Conservation (phyloP, 2,113 vertebrate species). For the Siniperca chuatsi region DNA sequence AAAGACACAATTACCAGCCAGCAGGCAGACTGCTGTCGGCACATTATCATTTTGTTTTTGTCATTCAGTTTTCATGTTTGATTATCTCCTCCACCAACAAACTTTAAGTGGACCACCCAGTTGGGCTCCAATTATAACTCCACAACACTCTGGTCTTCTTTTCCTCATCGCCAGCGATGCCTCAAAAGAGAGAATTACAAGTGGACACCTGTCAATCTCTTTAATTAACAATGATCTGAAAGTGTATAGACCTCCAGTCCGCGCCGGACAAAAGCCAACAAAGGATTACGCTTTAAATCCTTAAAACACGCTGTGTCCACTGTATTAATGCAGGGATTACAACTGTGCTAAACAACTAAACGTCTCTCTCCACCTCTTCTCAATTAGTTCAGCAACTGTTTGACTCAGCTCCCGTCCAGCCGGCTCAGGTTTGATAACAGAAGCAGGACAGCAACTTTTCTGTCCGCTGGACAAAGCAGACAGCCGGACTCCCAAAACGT, state of each 20-base stretch:
- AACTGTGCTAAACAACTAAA: slow-evolving; percentile 69
- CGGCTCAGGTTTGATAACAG: neutral
- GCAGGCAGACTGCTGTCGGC: slow-evolving; percentile 55
- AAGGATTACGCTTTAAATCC: slow-evolving; percentile 78
- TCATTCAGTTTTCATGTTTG: slow-evolving; percentile 67
- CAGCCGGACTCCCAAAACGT: neutral
- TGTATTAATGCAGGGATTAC: slow-evolving; percentile 80
- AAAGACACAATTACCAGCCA: slow-evolving; percentile 47
- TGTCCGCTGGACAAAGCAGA: slow-evolving; percentile 18
- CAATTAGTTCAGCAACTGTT: slow-evolving; percentile 66
- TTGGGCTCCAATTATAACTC: slow-evolving; percentile 80
- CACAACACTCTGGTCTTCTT: slow-evolving; percentile 51
- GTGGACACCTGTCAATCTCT: slow-evolving; percentile 85
- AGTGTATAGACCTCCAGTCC: slow-evolving; percentile 77
- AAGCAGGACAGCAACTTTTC: slow-evolving; percentile 38
- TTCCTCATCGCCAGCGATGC: slow-evolving; percentile 59
- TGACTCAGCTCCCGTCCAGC: slow-evolving; percentile 54
- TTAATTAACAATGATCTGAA: slow-evolving; percentile 80
- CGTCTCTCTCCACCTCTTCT: slow-evolving; percentile 65
- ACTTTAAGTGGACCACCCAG: slow-evolving; percentile 85
- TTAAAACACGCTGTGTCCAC: slow-evolving; percentile 64
- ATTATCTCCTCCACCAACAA: slow-evolving; percentile 77
- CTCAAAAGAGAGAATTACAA: slow-evolving; percentile 81
- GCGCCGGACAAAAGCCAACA: slow-evolving; percentile 74
- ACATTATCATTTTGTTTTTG: slow-evolving; percentile 52